Evolutionary conservation across 2,113 vertebrate species (phyloP), one percentile per base, ranked within the genome.

Genomic region (Cottus gobio): DNA sequence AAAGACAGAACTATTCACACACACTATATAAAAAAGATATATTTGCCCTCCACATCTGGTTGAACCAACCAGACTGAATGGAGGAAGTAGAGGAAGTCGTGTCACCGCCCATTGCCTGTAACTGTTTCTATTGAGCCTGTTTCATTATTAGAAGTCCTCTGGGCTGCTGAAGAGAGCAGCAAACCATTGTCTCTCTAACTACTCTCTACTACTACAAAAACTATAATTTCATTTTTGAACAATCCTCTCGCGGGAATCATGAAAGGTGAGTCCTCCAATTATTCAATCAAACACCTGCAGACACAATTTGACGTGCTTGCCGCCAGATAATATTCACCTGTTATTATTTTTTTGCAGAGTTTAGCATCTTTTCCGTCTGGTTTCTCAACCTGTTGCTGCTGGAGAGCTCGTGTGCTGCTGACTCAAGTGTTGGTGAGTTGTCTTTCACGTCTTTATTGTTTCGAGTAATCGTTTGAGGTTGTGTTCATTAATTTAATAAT

Each of bases 301-400:
- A 20, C 0, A 34, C 12, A 57, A 75, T 37, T 36, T 56, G 0
- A 64, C 46, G 22, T 26, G 66, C 15, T 31, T 39, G 56, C 28
- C 30, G 46, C 2, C 18, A 52, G 22, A 26, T 37, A 26, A 39
- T 12, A 24, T 46, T 52, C 0, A 36, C 36, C 9, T 64, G 4
- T 28, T 48, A 0, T 64, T 15, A 0, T 1, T 7, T 44, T 52
- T 28, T 22, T 26, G 7, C 8, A 91, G 91, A 37, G 44, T 71
- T 88, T 6, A 52, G 26, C 26, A n/a, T 84, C 75, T 64, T 79
- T 28, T 70, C 57, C 30, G 13, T 80, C 58, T 87, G 78, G 54
- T 42, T 88, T 4, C 10, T 70, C 28, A 24, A 71, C 58, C 84
- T 93, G 82, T 4, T 91, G 77, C 82, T 90, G 82, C 56, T 87